Conservation (phyloP, 2,113 vertebrate species). For the Leptobrachium ailaonicum region DNA sequence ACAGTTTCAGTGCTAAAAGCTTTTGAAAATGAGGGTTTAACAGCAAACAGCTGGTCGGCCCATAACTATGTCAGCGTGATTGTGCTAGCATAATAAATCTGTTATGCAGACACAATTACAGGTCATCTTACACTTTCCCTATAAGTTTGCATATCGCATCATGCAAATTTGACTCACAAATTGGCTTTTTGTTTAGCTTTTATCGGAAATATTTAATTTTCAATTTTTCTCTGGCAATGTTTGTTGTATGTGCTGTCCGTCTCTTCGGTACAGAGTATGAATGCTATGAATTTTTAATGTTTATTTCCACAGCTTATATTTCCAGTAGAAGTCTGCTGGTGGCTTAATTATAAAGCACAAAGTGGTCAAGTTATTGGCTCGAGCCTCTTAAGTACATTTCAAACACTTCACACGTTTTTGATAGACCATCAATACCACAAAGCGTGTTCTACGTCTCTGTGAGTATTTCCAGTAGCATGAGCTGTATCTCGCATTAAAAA, state of each 20-base stretch:
- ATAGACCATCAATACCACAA: slow-evolving; percentile 21
- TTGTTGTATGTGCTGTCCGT: slow-evolving; percentile 5
- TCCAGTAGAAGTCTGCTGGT: slow-evolving; percentile 13
- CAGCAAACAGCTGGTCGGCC: slow-evolving; percentile 20
- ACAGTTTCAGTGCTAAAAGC: slow-evolving; percentile 12
- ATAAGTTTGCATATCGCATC: background rate
- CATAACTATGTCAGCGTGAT: slow-evolving; percentile 28
- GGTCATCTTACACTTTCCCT: slow-evolving; percentile 7
- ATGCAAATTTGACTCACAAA: slow-evolving; percentile 5
- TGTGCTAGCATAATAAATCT: slow-evolving; percentile 16
- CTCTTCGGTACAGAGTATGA: background rate
- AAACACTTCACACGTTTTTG: slow-evolving; percentile 22
- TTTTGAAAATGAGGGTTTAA: slow-evolving; percentile 20
- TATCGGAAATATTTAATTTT: background rate
- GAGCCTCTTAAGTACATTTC: slow-evolving; percentile 27
- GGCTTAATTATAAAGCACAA: slow-evolving; percentile 37
- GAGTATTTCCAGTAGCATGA: background rate
- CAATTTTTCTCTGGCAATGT: background rate
- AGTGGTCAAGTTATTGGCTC: slow-evolving; percentile 36
- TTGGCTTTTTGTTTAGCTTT: slow-evolving; percentile 6
- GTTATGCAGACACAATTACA: slow-evolving; percentile 6
- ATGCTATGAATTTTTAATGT: slow-evolving; percentile 37
- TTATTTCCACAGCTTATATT: slow-evolving; percentile 8
- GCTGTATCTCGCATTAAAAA: too few species aligned
- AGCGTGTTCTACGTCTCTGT: background rate